A percentile compares a stretch with the other conserved stretches of the same genome.
Conservation (phyloP, 2,113 vertebrate genomes). For the Onychorhynchus coronatus region DNA sequence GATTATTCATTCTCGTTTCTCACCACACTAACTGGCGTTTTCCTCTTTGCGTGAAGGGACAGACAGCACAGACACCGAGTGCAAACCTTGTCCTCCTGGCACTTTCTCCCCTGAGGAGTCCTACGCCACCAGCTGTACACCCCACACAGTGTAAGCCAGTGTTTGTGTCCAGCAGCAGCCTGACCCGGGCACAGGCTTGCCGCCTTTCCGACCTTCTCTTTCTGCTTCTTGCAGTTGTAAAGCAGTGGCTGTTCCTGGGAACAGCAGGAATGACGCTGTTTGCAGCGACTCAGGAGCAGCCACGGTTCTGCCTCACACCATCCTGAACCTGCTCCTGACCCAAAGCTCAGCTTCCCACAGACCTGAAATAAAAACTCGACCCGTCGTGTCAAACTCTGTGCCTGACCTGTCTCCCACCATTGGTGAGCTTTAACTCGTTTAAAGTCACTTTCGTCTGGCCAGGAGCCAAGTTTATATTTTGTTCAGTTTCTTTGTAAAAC, state of each 20-base stretch:
- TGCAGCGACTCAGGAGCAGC: neutral
- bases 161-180: neutral
- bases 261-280: neutral
- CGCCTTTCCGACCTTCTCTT: neutral
- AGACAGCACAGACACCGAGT: slow-evolving; percentile 13
- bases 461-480: neutral
- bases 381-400: neutral
- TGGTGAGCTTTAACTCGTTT: neutral
- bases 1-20: neutral
- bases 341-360: neutral
- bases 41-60: slow-evolving; percentile 53
- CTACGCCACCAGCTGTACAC: slow-evolving; percentile 47
- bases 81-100: slow-evolving; percentile 49
- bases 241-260: slow-evolving; percentile 53
- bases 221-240: slow-evolving; percentile 43
- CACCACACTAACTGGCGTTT: neutral
- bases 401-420: neutral
- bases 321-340: neutral
- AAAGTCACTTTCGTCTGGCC: neutral
- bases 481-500: neutral
- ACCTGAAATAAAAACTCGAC: neutral
- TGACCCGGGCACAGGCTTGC: neutral
- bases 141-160: slow-evolving; percentile 59
- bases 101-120: slow-evolving; percentile 64
- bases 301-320: neutral